Evolutionary conservation across 2,888 invertebrate genomes (phyloP), one percentile per base, ranked within the genome.

Genomic region (Andrena marginata): DNA sequence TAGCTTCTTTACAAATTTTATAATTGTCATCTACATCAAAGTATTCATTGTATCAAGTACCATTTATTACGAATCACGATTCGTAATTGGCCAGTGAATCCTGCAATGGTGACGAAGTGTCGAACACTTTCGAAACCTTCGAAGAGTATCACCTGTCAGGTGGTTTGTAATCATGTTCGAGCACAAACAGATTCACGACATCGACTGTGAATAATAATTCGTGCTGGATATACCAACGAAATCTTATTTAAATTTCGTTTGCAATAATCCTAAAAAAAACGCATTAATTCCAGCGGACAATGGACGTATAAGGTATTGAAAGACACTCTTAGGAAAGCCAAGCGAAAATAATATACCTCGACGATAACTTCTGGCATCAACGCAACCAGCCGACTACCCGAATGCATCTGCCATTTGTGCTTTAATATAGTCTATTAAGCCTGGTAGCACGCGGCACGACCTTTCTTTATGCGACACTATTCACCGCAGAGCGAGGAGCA

Each of bases 391-490:
- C 48, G 63, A 23, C 51, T 35, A 10, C 26, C 13, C 42, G 48
- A 77, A 73, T 51, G 42, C 67, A 48, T 56, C 63, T 67, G 63
- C 68, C 71, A 62, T 74, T 82, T 82, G 56, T 82, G 51, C 70
- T 68, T 62, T 74, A 83, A 83, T 82, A 71, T 16, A 42, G 59
- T 26, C 82, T 74, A 82, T 83, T 82, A 77, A 83, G 82, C 82
- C 48, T 35, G 73, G 13, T 49, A 35, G 62, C 60, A 48, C 20
- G 65, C 42, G 23, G 26, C 16, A 26, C 48, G 76, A 77, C 71
- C 77, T 83, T 83, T 56, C 83, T 82, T 82, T 77, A 65, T 77
- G 59, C 68, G 16, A 31, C 59, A 60, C 42, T 31, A 83, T 75
- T 75, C 63, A 71, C 10, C 67, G 33, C 59, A 35, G 51, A 67